Percentiles rank a stretch among this genome's conserved stretches.
phyloP scores from a whole-genome alignment of 2,888 invertebrate genomes.

The Fabriciana adippe region DNA sequence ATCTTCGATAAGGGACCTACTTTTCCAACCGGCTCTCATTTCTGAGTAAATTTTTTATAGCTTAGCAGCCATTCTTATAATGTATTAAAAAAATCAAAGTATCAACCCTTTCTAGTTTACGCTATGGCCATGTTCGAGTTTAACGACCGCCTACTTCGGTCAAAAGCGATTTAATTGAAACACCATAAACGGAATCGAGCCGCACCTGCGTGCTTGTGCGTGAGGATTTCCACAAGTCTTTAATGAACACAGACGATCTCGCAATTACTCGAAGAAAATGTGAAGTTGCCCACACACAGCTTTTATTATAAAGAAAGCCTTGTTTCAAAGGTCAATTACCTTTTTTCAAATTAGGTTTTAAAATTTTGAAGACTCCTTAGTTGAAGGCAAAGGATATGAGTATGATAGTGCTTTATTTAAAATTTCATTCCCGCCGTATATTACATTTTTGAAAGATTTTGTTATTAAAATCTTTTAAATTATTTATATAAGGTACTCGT shows the following conservation, averaged over 20 bases:
- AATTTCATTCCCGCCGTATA: not conserved
- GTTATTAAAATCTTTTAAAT: not conserved
- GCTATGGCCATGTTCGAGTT: conserved; percentile 46
- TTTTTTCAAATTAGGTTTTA: not conserved
- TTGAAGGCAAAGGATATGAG: no score
- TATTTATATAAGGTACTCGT: not conserved
- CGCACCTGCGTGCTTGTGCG: conserved; percentile 57
- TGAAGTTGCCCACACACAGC: conserved; percentile 27
- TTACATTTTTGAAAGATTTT: not conserved
- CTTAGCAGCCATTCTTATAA: conserved; percentile 2
- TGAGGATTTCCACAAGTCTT: conserved; percentile 46
- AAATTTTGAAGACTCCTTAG: not conserved
- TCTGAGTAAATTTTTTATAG: not conserved
- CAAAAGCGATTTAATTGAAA: conserved; percentile 76
- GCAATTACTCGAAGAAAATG: conserved; percentile 33
- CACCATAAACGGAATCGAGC: conserved; percentile 62
- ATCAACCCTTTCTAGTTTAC: conserved; percentile 44
- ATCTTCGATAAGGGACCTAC: not conserved
- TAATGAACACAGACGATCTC: conserved; percentile 40
- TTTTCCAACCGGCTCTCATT: conserved; percentile 2
- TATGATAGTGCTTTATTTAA: not conserved
- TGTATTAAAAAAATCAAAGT: not conserved
- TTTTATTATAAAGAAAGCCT: conserved; percentile 11
- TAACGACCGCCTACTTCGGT: conserved; percentile 59
- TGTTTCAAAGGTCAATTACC: not conserved